Conservation (phyloP, 2,797 vertebrate species). For the Alcedo atthis region DNA sequence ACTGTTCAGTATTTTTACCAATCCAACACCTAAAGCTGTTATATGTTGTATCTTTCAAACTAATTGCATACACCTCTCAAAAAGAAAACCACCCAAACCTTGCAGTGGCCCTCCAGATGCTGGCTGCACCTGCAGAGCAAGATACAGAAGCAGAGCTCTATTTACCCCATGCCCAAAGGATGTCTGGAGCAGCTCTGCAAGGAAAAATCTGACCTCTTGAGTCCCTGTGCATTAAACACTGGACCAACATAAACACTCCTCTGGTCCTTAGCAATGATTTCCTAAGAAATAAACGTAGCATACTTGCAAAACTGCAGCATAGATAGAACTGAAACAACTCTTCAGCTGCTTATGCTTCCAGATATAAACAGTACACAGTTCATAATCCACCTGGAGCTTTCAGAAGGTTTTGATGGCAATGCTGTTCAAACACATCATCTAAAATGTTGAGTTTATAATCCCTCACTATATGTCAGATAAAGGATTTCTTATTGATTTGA, state of each 20-base stretch:
- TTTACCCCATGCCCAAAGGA: neutral
- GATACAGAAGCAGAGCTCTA: neutral
- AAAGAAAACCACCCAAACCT: neutral
- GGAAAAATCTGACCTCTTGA: neutral
- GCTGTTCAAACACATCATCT: constrained; percentile 49
- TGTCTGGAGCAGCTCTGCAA: neutral
- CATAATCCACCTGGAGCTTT: constrained; percentile 62
- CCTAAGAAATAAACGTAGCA: neutral
- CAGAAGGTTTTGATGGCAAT: constrained; percentile 52
- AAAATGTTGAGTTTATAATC: constrained; percentile 59
- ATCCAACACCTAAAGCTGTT: neutral
- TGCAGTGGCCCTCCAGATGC: neutral
- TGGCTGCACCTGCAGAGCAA: neutral
- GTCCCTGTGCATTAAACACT: neutral
- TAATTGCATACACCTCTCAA: neutral
- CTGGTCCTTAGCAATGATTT: neutral
- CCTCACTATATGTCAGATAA: constrained; percentile 54
- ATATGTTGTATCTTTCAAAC: neutral
- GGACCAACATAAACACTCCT: neutral
- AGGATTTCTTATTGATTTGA: constrained; percentile 58
- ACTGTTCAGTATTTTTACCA: neutral
- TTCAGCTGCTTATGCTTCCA: constrained; percentile 41
- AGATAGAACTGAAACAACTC: constrained; percentile 14
- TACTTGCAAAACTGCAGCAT: neutral
- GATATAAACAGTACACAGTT: constrained; percentile 54